These are phyloP conservation scores for Falco naumanni DNA, from an alignment of 2,797 vertebrate genomes.

Conservation along the genomic window DNA sequence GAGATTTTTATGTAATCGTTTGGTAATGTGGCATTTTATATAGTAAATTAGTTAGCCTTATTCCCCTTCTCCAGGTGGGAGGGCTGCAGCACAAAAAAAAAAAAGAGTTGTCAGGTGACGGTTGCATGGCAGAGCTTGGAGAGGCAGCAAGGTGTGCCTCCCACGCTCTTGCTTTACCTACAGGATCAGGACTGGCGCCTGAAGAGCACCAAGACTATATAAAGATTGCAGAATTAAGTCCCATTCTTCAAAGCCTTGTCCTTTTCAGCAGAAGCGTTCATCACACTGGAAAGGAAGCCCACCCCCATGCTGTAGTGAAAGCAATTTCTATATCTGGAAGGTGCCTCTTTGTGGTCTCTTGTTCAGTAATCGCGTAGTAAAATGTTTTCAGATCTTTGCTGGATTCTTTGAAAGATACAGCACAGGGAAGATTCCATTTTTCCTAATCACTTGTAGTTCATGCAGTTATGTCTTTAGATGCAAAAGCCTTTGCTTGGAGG, in stretches of 20 bases:
- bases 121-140: background rate
- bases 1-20: background rate
- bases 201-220: fast-evolving
- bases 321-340: background rate
- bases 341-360: background rate
- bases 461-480: fast-evolving
- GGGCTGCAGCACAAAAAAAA: background rate
- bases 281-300: background rate
- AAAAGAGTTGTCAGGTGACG: background rate
- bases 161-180: fast-evolving
- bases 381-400: background rate
- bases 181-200: background rate
- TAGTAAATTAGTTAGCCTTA: background rate
- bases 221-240: background rate
- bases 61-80: background rate
- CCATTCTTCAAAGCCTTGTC: background rate
- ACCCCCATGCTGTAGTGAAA: fast-evolving
- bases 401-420: background rate
- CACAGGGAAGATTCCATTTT: background rate
- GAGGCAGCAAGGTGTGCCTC: background rate
- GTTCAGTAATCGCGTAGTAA: background rate
- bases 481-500: background rate
- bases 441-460: too few relatives aligned
- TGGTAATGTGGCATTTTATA: background rate
- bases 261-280: background rate